These are phyloP conservation scores for Megamerina dolium DNA, from an alignment of 2,888 invertebrate species.

Conservation along the genomic window DNA sequence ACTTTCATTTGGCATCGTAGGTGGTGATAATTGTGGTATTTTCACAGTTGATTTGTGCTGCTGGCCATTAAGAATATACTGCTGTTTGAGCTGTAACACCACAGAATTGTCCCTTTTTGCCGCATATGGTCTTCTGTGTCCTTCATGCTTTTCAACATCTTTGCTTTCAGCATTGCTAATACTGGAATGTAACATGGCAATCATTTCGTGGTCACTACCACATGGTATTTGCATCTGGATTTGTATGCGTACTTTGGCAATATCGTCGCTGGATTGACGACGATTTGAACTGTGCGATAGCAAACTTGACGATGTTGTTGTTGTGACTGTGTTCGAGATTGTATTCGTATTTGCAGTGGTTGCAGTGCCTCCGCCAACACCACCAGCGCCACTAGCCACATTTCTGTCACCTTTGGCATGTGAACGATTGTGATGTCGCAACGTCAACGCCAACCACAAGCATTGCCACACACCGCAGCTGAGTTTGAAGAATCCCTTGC, in stretches of 20 bases:
- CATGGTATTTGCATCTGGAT: conserved; percentile 35
- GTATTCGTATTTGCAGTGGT: conserved; percentile 50
- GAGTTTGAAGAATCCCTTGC: conserved; percentile 68
- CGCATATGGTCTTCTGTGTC: no score
- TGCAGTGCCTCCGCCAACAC: conserved; percentile 10
- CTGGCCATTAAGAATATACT: no score
- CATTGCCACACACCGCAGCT: conserved; percentile 44
- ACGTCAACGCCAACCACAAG: conserved; percentile 23
- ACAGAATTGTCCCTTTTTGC: no score
- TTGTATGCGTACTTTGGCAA: conserved; percentile 26
- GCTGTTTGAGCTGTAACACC: no score
- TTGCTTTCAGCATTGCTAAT: not conserved
- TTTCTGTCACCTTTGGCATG: conserved; percentile 8
- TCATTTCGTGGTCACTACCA: conserved; percentile 35
- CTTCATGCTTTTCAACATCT: no score
- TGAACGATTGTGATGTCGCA: conserved; percentile 25
- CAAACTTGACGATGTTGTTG: conserved; percentile 54
- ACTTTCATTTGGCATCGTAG: no score
- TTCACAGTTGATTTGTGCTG: no score
- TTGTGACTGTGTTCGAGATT: conserved; percentile 52
- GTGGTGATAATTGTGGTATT: no score
- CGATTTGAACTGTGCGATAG: conserved; percentile 58
- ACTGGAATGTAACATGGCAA: conserved; percentile 36
- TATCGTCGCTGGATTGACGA: conserved; percentile 51
- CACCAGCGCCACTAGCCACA: conserved; percentile 6